Conservation (phyloP, 2,113 vertebrate genomes). For the Malaclemys terrapin region DNA sequence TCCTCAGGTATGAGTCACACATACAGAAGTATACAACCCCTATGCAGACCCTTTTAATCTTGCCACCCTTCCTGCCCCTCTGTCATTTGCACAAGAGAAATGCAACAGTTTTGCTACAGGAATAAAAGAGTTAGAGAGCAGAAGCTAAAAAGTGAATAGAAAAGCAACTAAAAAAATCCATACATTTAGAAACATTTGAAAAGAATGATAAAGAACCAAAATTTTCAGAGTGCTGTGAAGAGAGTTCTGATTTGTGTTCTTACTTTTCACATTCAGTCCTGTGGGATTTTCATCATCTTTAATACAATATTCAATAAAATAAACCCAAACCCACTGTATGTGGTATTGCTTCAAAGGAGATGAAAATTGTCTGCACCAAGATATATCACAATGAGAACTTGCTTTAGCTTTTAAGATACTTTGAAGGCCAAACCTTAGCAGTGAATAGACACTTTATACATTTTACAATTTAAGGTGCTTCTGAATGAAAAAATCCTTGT, state of each 20-base stretch:
- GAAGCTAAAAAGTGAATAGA: slow-evolving; percentile 19
- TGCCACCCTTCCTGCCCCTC: not conserved
- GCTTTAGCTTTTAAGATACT: not conserved
- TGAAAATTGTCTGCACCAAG: not conserved
- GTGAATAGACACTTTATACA: not conserved
- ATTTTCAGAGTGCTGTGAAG: not conserved
- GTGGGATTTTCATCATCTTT: not conserved
- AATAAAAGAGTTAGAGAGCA: not conserved
- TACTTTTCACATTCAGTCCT: not conserved
- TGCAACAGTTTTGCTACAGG: not conserved
- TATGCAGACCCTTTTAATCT: slow-evolving; percentile 8
- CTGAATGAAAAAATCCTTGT: not conserved
- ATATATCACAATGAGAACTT: not conserved
- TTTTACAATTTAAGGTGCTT: not conserved
- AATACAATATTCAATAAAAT: not conserved
- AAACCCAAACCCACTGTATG: not conserved
- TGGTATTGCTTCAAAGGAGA: not conserved
- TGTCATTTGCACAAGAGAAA: not conserved
- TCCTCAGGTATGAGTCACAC: not conserved
- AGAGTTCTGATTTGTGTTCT: not conserved
- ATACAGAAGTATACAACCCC: not conserved
- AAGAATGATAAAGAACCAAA: not conserved
- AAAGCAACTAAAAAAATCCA: not conserved
- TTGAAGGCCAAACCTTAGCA: not conserved
- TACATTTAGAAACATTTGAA: too few species aligned